Conservation (phyloP, 2,797 vertebrate genomes). For the Malurus leucopterus region DNA sequence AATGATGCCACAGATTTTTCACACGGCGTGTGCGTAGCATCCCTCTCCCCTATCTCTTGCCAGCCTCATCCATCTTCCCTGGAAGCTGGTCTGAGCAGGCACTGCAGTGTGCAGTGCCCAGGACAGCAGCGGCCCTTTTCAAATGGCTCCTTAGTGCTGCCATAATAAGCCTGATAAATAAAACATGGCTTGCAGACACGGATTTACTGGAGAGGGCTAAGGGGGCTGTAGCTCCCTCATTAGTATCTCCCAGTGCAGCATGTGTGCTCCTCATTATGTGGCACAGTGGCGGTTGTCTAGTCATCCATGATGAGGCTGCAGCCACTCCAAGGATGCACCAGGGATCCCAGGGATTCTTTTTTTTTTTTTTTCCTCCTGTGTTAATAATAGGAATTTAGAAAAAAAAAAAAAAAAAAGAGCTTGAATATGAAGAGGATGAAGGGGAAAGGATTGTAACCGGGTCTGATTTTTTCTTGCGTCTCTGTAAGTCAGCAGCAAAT, state of each 20-base stretch:
- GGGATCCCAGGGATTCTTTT: not conserved
- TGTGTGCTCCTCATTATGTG: constrained; percentile 61
- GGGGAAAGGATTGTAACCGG: not conserved
- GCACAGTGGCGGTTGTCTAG: constrained; percentile 40
- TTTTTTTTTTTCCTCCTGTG: not conserved
- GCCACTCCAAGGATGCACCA: constrained; percentile 24
- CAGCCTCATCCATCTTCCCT: not conserved
- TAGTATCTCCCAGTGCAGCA: constrained; percentile 52
- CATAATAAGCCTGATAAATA: constrained; percentile 65
- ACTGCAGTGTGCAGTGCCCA: not conserved
- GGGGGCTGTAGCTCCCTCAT: constrained; percentile 60
- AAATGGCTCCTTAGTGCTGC: constrained; percentile 52
- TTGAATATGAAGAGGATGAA: constrained; percentile 17
- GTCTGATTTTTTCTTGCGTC: not conserved
- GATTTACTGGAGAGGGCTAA: constrained; percentile 63
- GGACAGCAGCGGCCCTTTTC: constrained; percentile 31
- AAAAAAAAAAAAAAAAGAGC: not conserved
- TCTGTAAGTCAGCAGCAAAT: not conserved
- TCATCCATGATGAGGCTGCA: constrained; percentile 41
- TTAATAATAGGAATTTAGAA: constrained; percentile 35
- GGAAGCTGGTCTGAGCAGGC: not conserved
- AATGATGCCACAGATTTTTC: not conserved
- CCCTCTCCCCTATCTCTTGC: not conserved
- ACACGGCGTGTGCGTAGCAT: fast-evolving
- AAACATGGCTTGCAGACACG: constrained; percentile 50